phyloP scores from a whole-genome alignment of 2,888 invertebrate species.

The Andrena bucephala region DNA sequence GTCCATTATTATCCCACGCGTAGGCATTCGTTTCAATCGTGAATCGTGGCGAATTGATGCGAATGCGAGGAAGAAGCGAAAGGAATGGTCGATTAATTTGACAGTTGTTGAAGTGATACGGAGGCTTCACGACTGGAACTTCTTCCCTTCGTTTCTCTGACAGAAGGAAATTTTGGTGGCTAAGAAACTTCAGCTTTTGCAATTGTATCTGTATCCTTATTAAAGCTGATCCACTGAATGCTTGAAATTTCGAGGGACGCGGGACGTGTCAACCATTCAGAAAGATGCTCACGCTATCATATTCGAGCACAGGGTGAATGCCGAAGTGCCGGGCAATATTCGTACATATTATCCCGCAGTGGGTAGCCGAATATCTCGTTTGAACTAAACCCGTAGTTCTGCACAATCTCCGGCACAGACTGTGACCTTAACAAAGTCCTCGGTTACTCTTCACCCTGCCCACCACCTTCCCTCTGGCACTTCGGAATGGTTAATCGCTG shows the following conservation, averaged over 20 bases:
- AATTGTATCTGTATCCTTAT: no score
- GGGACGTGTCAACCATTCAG: no score
- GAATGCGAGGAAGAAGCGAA: not conserved
- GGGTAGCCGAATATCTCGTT: constrained; percentile 23
- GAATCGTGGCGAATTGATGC: not conserved
- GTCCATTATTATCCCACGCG: not conserved
- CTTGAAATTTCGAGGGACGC: no score
- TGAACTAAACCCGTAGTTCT: constrained; percentile 25
- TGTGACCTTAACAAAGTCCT: constrained; percentile 59
- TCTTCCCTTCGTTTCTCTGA: no score
- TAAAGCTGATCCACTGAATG: no score
- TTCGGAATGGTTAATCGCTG: constrained; percentile 60
- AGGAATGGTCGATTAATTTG: no score
- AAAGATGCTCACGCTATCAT: no score
- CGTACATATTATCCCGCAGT: not conserved
- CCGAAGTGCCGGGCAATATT: constrained; percentile 2
- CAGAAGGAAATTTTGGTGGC: no score
- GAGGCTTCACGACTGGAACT: no score
- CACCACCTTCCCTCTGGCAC: constrained; percentile 26
- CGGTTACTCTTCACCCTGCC: constrained; percentile 16
- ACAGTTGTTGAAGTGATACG: no score
- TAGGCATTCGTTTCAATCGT: constrained; percentile 1
- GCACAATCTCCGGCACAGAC: constrained; percentile 60
- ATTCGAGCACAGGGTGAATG: not conserved
- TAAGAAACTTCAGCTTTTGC: no score